Evolutionary conservation across 2,797 vertebrate genomes (phyloP).

Genomic region (Denticeps clupeoides): DNA sequence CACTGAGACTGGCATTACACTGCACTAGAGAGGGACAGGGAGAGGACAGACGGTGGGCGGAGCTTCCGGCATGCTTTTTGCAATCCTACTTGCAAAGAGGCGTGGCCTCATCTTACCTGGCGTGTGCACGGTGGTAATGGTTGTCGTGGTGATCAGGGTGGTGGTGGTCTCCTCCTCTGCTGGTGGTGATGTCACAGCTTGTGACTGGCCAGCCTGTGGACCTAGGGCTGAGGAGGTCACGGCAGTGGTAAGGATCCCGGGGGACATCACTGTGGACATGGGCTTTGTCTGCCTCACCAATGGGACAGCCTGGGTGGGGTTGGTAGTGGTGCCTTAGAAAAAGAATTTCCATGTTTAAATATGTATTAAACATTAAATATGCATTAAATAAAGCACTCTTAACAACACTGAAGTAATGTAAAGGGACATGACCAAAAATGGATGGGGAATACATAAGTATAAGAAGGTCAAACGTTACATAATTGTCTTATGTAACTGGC

Average conservation of each 20-base stretch:
- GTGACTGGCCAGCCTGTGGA: constrained; percentile 33
- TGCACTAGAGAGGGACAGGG: constrained; percentile 51
- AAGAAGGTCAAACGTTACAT: too few species aligned
- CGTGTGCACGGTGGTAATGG: constrained; percentile 82
- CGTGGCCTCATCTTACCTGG: constrained; percentile 57
- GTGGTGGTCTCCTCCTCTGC: constrained; percentile 82
- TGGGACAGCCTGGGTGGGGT: constrained; percentile 61
- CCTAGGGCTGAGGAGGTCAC: constrained; percentile 53
- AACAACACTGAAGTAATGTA: too few species aligned
- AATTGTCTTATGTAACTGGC: too few species aligned
- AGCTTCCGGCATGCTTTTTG: not conserved
- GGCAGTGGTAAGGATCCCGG: constrained; percentile 62
- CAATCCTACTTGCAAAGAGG: not conserved
- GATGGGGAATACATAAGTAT: too few species aligned
- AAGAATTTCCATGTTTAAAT: too few species aligned
- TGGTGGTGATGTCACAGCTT: constrained; percentile 50
- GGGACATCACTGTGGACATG: constrained; percentile 51
- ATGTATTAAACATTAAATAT: too few species aligned
- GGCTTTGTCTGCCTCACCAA: constrained; percentile 43
- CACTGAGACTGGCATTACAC: constrained; percentile 77
- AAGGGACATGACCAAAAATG: too few species aligned
- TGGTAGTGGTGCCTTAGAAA: constrained; percentile 57
- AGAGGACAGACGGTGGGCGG: not conserved
- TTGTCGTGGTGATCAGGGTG: constrained; percentile 84
- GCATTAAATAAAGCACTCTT: too few species aligned